Base-by-base conservation (phyloP, 2,888 invertebrate genomes). In the Octonoba sinensis region DNA sequence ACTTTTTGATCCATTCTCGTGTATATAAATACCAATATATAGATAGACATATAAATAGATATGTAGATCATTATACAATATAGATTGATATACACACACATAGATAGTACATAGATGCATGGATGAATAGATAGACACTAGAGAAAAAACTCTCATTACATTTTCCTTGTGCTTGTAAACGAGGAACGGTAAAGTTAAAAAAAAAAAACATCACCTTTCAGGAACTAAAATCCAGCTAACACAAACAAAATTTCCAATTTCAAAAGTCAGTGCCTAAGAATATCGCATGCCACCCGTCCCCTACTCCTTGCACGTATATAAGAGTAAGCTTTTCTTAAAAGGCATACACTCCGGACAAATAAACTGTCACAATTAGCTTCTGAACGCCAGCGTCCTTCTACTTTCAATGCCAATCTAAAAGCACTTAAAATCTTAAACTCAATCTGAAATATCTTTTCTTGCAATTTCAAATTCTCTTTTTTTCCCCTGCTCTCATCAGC, bases 391-490 rank as follows among this genome's bases (percentile, higher is more conserved):
- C 64, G 56, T 65, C 49, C 47, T 47, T 6, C 13, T 66, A n/a
- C 60, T 56, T 71, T 59, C 65, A 57, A 51, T 64, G 64, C 46
- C 65, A 79, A 79, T 78, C 78, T 72, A 79, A 81, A 81, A 81
- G 73, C 73, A 81, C 79, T 81, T 81, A 81, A 81, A 81, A 27
- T 67, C 44, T 62, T 36, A 73, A 81, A 73, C 73, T 73, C 79
- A 81, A 81, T 81, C 79, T 56, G 79, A 81, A 81, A 73, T 73
- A 72, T 81, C 79, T 69, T 70, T 70, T 73, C 79, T 81, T 74
- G 79, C 79, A 81, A 72, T 73, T 79, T 73, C 67, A 18, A 36
- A 22, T 47, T 24, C 16, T 56, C 49, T 79, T 79, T 72, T 73
- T 69, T 64, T 75, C 67, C 8, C 36, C 36, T 62, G 51, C 67